phyloP scores from a whole-genome alignment of 2,888 invertebrate species.

The Masnerella sp. region DNA sequence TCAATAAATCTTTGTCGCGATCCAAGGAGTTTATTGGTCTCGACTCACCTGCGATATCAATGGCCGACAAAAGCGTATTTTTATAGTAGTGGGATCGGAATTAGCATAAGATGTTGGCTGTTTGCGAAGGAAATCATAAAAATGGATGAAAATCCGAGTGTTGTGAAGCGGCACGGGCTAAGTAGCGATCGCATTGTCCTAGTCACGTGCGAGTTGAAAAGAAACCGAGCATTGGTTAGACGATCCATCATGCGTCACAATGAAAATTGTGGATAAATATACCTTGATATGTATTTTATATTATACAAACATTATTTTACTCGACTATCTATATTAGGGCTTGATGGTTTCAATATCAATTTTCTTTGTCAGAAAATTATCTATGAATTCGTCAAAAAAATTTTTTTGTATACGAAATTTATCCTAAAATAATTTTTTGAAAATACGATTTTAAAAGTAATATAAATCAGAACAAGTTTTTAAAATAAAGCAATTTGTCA shows the following conservation, averaged over 20 bases:
- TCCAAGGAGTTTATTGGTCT: slow-evolving; percentile 21
- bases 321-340: background rate
- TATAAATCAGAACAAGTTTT: too few relatives aligned
- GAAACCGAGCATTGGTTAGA: slow-evolving; percentile 64
- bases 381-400: too few relatives aligned
- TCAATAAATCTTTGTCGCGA: slow-evolving; percentile 27
- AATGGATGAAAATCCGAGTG: slow-evolving; percentile 72
- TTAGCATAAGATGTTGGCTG: slow-evolving; percentile 66
- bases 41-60: slow-evolving; percentile 62
- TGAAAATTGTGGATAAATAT: slow-evolving; percentile 39
- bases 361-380: too few relatives aligned
- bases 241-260: slow-evolving; percentile 37
- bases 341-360: too few relatives aligned
- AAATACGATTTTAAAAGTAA: too few relatives aligned
- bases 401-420: too few relatives aligned
- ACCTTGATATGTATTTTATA: slow-evolving; percentile 19
- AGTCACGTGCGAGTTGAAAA: slow-evolving; percentile 71
- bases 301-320: slow-evolving; percentile 26
- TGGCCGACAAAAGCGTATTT: slow-evolving; percentile 54
- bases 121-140: slow-evolving; percentile 71
- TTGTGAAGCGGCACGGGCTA: slow-evolving; percentile 62
- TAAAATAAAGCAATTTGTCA: too few relatives aligned
- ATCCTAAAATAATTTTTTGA: too few relatives aligned
- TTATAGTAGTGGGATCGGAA: slow-evolving; percentile 59
- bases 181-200: slow-evolving; percentile 71